Evolutionary conservation across 2,113 vertebrate species (phyloP).

Genomic region (Blennius ocellaris): DNA sequence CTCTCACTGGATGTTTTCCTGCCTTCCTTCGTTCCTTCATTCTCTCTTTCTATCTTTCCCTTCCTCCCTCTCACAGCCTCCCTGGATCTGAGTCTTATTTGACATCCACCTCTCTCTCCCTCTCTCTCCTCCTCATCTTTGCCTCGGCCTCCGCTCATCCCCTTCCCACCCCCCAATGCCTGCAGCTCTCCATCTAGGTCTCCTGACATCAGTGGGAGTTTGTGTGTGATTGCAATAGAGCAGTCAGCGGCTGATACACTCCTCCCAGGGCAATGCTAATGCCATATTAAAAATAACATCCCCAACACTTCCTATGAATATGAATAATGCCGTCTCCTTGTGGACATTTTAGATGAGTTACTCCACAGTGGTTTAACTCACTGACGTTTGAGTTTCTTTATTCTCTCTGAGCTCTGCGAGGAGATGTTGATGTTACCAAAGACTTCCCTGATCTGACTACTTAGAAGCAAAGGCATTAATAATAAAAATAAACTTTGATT

Average conservation of each 20-base stretch:
- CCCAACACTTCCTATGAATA: constrained; percentile 80
- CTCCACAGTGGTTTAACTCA: constrained; percentile 69
- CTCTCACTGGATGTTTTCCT: constrained; percentile 55
- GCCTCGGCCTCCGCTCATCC: background rate
- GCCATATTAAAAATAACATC: constrained; percentile 83
- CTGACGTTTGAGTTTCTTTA: constrained; percentile 66
- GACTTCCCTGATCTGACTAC: constrained; percentile 32
- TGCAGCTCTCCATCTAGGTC: constrained; percentile 72
- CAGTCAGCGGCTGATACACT: constrained; percentile 75
- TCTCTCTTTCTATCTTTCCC: constrained; percentile 20
- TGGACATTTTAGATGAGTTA: constrained; percentile 80
- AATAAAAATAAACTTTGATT: background rate
- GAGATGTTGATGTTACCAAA: constrained; percentile 43
- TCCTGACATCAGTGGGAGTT: constrained; percentile 71
- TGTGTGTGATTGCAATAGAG: constrained; percentile 75
- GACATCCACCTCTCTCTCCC: constrained; percentile 47
- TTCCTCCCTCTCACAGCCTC: constrained; percentile 30
- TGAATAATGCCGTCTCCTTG: constrained; percentile 77
- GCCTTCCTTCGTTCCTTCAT: constrained; percentile 25
- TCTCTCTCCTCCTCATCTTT: constrained; percentile 37
- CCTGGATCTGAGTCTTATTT: constrained; percentile 53
- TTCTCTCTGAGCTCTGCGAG: constrained; percentile 42
- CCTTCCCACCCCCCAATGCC: constrained; percentile 43
- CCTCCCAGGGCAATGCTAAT: constrained; percentile 82
- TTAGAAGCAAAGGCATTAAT: constrained; percentile 9